Evolutionary conservation across 1,140 invertebrate genomes (phyloP).

Genomic region (Drosophila orosa): DNA sequence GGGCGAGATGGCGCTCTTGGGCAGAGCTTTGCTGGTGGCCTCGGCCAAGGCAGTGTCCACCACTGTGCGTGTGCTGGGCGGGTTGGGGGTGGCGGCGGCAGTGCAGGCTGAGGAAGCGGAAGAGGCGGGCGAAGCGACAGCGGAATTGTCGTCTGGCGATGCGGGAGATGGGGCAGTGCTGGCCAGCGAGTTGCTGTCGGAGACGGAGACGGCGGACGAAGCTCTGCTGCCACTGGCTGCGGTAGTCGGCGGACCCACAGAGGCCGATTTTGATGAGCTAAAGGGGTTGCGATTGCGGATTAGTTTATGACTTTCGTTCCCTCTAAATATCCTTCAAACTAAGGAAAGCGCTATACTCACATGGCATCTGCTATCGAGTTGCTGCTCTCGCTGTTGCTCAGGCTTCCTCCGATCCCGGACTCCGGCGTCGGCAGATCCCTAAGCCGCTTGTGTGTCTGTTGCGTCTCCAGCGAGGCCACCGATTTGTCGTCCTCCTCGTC

Average conservation of each 20-base stretch:
- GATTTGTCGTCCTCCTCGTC: conserved; percentile 75
- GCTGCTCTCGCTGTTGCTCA: conserved; percentile 80
- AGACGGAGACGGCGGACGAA: conserved; percentile 32
- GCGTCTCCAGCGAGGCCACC: conserved; percentile 64
- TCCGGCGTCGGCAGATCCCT: conserved; percentile 72
- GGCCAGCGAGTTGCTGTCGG: conserved; percentile 57
- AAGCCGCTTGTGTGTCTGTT: conserved; percentile 64
- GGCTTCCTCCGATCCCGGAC: conserved; percentile 77
- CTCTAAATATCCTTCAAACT: background rate
- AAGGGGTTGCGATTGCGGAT: background rate
- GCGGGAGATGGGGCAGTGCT: conserved; percentile 66
- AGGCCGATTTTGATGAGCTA: conserved; percentile 51
- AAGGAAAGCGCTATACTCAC: conserved; percentile 44
- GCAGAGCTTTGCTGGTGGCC: conserved; percentile 51
- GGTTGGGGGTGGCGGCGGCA: background rate
- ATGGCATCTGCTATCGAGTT: conserved; percentile 72
- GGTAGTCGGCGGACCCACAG: conserved; percentile 51
- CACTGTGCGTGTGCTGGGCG: conserved; percentile 47
- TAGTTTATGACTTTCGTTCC: background rate
- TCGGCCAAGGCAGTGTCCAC: conserved; percentile 72
- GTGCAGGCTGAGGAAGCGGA: conserved; percentile 10
- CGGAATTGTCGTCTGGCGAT: conserved; percentile 45
- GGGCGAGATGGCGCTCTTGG: conserved; percentile 86
- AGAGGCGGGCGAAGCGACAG: conserved; percentile 21
- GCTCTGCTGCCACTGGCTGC: conserved; percentile 43